Evolutionary conservation across 1,140 invertebrate species (phyloP).

Genomic region (Dolichoris vasculosae): DNA sequence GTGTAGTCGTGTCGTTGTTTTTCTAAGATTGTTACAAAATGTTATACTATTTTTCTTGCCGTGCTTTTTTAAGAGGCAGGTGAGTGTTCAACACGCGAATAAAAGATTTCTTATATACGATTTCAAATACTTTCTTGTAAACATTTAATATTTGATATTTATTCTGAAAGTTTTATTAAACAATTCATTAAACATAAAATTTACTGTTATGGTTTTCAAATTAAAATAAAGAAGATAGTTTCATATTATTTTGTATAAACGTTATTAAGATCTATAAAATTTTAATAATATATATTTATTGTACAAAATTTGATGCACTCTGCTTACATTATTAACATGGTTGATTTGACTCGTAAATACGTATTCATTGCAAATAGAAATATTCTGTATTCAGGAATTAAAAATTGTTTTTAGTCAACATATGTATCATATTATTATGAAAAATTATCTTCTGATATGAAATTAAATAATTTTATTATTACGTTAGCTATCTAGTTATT

Average conservation of each 20-base stretch:
- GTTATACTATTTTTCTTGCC: background rate
- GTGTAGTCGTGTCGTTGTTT: constrained; percentile 54
- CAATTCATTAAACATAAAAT: too few relatives aligned
- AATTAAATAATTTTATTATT: background rate
- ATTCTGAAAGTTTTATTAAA: too few relatives aligned
- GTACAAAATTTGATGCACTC: too few relatives aligned
- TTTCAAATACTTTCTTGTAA: too few relatives aligned
- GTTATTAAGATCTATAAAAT: too few relatives aligned
- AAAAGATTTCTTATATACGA: background rate
- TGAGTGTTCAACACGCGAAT: background rate
- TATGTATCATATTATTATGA: background rate
- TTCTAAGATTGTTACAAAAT: constrained; percentile 52
- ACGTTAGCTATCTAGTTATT: background rate
- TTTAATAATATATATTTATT: background rate
- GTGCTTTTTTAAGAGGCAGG: background rate
- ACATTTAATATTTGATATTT: too few relatives aligned
- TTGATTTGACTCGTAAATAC: background rate
- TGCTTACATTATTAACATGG: background rate
- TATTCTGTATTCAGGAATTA: background rate
- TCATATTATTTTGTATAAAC: too few relatives aligned
- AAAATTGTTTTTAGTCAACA: background rate
- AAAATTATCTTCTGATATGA: background rate
- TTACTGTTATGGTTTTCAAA: too few relatives aligned
- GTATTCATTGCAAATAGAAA: background rate
- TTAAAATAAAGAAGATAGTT: too few relatives aligned